Base-by-base conservation (phyloP, 2,888 invertebrate species). In the Scaptomyza tumidula region DNA sequence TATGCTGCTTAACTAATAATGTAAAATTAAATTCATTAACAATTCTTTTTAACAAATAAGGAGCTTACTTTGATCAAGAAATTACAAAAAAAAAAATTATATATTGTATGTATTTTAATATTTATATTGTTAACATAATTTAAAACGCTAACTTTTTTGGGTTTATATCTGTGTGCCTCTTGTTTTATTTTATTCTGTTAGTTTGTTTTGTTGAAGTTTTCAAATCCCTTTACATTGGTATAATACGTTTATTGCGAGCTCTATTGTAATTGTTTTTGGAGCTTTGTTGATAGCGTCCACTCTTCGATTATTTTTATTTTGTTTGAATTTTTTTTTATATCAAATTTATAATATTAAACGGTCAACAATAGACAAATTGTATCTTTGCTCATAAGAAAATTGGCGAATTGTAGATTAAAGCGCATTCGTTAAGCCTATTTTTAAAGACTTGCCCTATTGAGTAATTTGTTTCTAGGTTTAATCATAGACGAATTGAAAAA, bases 21-120 rank as follows among this genome's bases (percentile, higher is more conserved):
- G 70, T 80, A 57, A 80, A 39, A 84, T 79, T 84, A 84, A 85
- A 81, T 85, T 85, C 81, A 81, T 79, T 86, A 84, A 85, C 84
- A 85, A 86, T 85, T 79, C 75, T 71, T 71, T 79, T 78, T 46
- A 84, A 83, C 84, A 84, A 80, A 79, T 79, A 65, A 67, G 69
- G 54, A 77, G 43, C 67, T 53, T 49, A 41, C 48, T 41, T 24
- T 52, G 46, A 56, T 31, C 57, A 57, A 64, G n/a, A 58, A 53
- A 58, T 65, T 41, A 46, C 7, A 37, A 53, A 62, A 45, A 52
- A 33, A 55, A 57, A 24, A 31, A 53, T 14, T 48, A 48, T 37
- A 24, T 31, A 33, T 35, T 54, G 14, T 49, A 19, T 52, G 27
- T 52, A 43, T 39, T 39, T 39, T 7, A 6, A 39, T 39, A 14